Conservation (phyloP, 1,140 invertebrate species). For the Sitophilus oryzae region DNA sequence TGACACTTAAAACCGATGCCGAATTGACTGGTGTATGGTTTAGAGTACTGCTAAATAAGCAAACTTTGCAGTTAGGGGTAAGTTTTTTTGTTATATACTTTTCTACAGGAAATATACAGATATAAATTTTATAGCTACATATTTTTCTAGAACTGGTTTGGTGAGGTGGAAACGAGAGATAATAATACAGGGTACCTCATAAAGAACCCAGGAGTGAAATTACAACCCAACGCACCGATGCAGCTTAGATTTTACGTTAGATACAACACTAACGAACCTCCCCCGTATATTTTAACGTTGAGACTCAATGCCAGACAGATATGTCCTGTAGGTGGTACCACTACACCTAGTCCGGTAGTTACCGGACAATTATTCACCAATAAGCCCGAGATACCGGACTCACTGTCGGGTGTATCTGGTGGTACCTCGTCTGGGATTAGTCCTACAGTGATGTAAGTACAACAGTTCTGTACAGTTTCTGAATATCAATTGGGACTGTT, state of each 20-base stretch:
- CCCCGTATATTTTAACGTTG: constrained; percentile 31
- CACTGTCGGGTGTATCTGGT: background rate
- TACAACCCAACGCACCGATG: constrained; percentile 30
- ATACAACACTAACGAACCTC: constrained; percentile 33
- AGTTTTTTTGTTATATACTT: constrained; percentile 17
- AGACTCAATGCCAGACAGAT: constrained; percentile 37
- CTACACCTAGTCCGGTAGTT: constrained; percentile 29
- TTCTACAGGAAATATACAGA: background rate
- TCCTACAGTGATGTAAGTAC: background rate
- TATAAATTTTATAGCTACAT: background rate
- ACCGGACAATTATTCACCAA: constrained; percentile 26
- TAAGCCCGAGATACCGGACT: constrained; percentile 5
- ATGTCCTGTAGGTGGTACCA: constrained; percentile 31
- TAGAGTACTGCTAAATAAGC: constrained; percentile 32
- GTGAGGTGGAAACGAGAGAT: constrained; percentile 37
- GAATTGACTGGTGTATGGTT: constrained; percentile 39
- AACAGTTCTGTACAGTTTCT: too few species aligned
- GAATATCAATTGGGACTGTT: too few species aligned
- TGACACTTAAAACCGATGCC: constrained; percentile 26
- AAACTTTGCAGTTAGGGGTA: constrained; percentile 37
- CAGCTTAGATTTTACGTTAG: constrained; percentile 39
- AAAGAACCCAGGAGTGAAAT: constrained; percentile 35
- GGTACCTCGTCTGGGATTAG: background rate
- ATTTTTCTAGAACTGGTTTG: constrained; percentile 42
- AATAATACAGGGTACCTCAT: constrained; percentile 38